Base-by-base conservation (phyloP, 2,113 vertebrate genomes). In the Monopterus albus region DNA sequence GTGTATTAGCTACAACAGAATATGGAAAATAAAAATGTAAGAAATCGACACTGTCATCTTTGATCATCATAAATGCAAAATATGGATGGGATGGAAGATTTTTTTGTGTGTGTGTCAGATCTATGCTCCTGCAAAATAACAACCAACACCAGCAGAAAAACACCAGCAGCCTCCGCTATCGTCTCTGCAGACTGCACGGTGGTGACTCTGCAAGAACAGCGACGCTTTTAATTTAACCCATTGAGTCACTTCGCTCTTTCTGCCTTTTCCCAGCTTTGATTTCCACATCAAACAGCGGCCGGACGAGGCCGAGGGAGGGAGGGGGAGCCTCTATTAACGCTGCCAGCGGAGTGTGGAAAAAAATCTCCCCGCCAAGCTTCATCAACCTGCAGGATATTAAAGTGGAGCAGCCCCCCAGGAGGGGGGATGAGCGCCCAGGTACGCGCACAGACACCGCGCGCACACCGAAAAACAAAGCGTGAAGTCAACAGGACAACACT, bases 381-480 rank as follows among this genome's bases (percentile, higher is more conserved):
- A 92, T 91, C 92, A 92, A 91, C 90, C 93, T 91, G 91, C 92
- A 93, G 93, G 93, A 94, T 93, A 94, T 94, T 93, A 94, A 93
- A 94, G 89, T 72, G 46, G 83, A 86, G 88, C 61, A 62, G 82
- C 85, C 86, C 87, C n/a, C n/a, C n/a, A n/a, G 58, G 72, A 18
- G 28, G n/a, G 5, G 29, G 23, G 58, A 26, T n/a, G 60, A 28
- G 57, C 33, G 35, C 61, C 45, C 74, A 23, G 50, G 49, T 29
- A 39, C 52, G 75, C 65, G 65, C 71, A 47, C 55, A 13, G 26
- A 59, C 21, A 26, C 2, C 31, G 55, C 69, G 52, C 46, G 70
- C 76, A 66, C 75, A 47, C 17, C 3, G 20, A 57, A 68, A 67
- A 66, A 79, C 59, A 83, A 72, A 69, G 20, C 33, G 45, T 20